Percentiles rank a stretch among this genome's conserved stretches.
These are phyloP conservation scores for Pocillopora grandis DNA, from an alignment of 92 coral and sea anemone genomes.

Conservation along the genomic window DNA sequence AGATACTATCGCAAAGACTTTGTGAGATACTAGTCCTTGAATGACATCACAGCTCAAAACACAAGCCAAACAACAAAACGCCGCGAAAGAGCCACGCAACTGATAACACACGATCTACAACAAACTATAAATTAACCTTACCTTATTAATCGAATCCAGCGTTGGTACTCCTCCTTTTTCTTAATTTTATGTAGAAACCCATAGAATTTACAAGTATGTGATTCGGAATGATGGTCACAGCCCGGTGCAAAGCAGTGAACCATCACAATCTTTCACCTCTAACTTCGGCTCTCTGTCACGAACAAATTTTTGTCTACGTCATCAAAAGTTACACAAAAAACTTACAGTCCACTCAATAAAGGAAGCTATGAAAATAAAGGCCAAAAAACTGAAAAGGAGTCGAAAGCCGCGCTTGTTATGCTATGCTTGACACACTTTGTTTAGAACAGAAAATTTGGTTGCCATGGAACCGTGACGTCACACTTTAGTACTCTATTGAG, in stretches of 20 bases:
- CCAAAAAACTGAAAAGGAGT: not conserved
- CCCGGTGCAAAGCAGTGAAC: not conserved
- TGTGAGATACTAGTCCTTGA: conserved; percentile 11
- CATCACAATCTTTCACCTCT: conserved; percentile 15
- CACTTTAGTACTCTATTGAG: not conserved
- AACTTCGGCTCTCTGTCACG: conserved; percentile 12
- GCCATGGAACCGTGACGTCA: conserved; percentile 22
- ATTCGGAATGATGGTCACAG: conserved; percentile 28
- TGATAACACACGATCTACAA: not conserved
- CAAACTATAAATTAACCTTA: conserved; percentile 7
- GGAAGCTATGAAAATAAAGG: conserved; percentile 12
- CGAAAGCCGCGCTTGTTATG: conserved; percentile 3
- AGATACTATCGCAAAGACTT: not conserved
- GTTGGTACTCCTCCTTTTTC: conserved; percentile 28
- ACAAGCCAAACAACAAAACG: conserved; percentile 1
- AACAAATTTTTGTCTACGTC: not conserved
- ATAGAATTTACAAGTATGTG: conserved; percentile 16
- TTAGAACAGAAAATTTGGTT: conserved; percentile 41
- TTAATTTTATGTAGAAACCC: conserved; percentile 16
- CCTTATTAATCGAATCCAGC: conserved; percentile 28
- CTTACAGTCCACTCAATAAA: conserved; percentile 4
- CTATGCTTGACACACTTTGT: conserved; percentile 14
- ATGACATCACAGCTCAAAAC: conserved; percentile 5
- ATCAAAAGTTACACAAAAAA: conserved; percentile 4
- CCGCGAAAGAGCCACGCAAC: not conserved